Evolutionary conservation across 2,888 invertebrate genomes (phyloP).

Genomic region (Pocota personata): DNA sequence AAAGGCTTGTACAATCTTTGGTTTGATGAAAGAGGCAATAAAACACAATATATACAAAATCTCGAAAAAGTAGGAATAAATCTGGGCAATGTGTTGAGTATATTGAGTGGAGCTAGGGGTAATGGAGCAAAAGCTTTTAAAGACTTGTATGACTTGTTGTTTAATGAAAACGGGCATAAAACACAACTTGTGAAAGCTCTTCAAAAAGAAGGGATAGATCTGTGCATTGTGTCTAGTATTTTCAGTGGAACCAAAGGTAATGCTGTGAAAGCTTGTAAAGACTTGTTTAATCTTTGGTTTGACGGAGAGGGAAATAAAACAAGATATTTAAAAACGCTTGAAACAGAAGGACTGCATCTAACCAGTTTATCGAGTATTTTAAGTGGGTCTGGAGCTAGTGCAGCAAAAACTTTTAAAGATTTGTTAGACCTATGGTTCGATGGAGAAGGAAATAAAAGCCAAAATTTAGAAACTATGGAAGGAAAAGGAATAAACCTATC

Average conservation of each 20-base stretch:
- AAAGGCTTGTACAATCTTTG: conserved; percentile 12
- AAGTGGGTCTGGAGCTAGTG: neutral
- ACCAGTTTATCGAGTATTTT: neutral
- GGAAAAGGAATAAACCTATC: neutral
- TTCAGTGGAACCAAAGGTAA: conserved; percentile 2
- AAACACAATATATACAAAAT: conserved; percentile 2
- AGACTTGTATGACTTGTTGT: conserved; percentile 18
- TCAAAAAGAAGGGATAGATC: conserved; percentile 1
- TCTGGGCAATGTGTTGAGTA: neutral
- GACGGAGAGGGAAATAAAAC: conserved; percentile 1
- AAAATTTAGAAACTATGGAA: neutral
- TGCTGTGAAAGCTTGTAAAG: conserved; percentile 10
- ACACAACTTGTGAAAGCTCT: neutral
- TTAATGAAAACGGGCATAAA: conserved; percentile 14
- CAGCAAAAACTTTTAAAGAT: neutral
- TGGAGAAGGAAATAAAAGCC: neutral
- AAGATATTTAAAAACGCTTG: neutral
- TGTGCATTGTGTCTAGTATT: conserved; percentile 11
- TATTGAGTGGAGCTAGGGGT: conserved; percentile 1
- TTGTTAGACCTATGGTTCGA: neutral
- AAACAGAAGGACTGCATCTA: neutral
- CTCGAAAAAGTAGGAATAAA: conserved; percentile 6
- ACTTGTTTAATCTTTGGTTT: conserved; percentile 6
- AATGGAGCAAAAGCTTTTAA: conserved; percentile 21
- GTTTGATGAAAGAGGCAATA: conserved; percentile 10